Percentiles rank a stretch among this genome's conserved stretches.
These are phyloP conservation scores for Drosophila helvetica DNA, from an alignment of 2,888 invertebrate genomes.

Conservation along the genomic window DNA sequence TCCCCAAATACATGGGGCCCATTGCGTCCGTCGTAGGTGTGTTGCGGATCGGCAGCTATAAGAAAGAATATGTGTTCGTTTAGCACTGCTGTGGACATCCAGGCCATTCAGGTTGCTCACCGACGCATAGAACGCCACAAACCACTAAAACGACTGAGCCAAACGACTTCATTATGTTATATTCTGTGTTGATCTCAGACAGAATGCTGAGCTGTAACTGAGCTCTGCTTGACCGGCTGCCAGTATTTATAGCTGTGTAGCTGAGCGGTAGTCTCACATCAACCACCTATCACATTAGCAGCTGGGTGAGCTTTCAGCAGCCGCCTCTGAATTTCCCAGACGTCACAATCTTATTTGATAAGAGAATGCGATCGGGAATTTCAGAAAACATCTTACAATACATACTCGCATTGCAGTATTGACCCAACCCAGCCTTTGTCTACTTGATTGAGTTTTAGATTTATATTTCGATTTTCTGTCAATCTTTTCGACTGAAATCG, in stretches of 20 bases:
- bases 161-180: conserved; percentile 25
- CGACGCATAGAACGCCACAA: conserved; percentile 19
- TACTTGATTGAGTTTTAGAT: too few species aligned
- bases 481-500: too few species aligned
- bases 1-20: conserved; percentile 56
- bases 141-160: conserved; percentile 22
- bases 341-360: conserved; percentile 12
- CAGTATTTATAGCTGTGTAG: conserved; percentile 37
- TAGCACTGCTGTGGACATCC: not conserved
- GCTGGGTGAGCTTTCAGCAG: conserved; percentile 16
- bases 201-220: conserved; percentile 21
- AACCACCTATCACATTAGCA: conserved; percentile 26
- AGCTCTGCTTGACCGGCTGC: conserved; percentile 25
- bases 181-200: conserved; percentile 5
- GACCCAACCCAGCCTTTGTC: conserved; percentile 8
- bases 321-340: conserved; percentile 23
- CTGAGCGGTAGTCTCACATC: conserved; percentile 20
- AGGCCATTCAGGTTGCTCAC: not conserved
- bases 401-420: not conserved
- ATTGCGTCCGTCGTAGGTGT: conserved; percentile 56
- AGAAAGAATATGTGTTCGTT: conserved; percentile 26
- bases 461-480: too few species aligned
- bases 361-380: conserved; percentile 31
- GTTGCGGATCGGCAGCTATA: conserved; percentile 41
- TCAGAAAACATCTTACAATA: conserved; percentile 11